A percentile compares a stretch with the other conserved stretches of the same genome.
phyloP scores from a whole-genome alignment of 2,888 invertebrate genomes.

The Myopa testacea region DNA sequence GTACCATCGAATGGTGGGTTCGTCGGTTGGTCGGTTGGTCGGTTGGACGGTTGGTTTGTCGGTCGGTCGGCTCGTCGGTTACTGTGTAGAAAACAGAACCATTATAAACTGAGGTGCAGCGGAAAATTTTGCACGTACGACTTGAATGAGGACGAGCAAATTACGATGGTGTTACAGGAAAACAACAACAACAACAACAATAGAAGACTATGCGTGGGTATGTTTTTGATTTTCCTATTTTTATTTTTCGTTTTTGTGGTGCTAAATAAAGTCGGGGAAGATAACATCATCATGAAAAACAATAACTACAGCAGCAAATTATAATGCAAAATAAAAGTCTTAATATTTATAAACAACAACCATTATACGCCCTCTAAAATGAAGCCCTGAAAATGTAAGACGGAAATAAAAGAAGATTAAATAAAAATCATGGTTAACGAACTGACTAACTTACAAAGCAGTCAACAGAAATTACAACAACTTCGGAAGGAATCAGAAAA shows the following conservation, averaged over 20 bases:
- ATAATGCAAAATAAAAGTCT: too few species aligned
- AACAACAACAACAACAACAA: constrained; percentile 16
- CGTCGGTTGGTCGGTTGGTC: not conserved
- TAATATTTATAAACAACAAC: too few species aligned
- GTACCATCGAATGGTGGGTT: constrained; percentile 2
- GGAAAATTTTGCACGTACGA: not conserved
- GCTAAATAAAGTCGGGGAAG: not conserved
- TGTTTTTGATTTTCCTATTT: not conserved
- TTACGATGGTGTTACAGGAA: not conserved
- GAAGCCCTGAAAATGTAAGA: too few species aligned
- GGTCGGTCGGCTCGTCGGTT: too few species aligned
- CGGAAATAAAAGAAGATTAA: too few species aligned
- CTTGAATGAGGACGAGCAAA: not conserved
- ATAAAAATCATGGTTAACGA: too few species aligned
- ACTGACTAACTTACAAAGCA: too few species aligned
- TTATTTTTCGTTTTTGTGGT: not conserved
- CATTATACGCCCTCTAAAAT: too few species aligned
- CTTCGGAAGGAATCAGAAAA: not conserved
- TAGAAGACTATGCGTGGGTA: not conserved
- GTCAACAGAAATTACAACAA: too few species aligned
- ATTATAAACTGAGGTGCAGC: not conserved
- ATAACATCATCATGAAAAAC: not conserved
- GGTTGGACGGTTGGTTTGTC: too few species aligned
- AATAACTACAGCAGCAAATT: too few species aligned
- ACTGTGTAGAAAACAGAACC: not conserved